A percentile compares a stretch with the other conserved stretches of the same genome.
Conservation (phyloP, 1,140 invertebrate species). For the Drosophila pseudoobscura region DNA sequence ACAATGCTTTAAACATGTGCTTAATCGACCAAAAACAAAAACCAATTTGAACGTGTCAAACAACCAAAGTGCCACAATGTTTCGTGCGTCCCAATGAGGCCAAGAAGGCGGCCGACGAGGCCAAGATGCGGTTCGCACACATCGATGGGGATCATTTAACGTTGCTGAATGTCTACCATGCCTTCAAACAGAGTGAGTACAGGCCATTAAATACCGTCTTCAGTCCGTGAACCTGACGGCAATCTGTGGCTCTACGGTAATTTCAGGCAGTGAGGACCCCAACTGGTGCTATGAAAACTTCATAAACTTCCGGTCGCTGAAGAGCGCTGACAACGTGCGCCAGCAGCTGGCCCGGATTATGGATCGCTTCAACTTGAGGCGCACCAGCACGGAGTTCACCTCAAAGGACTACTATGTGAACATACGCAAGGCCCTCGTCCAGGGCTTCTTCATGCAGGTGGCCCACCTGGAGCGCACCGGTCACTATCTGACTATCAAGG, state of each 20-base stretch:
- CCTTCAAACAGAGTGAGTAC: conserved; percentile 99
- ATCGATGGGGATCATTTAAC: conserved; percentile 99
- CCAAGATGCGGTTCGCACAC: conserved; percentile 99
- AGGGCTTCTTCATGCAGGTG: conserved; percentile 99
- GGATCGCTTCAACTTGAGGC: conserved; percentile 94
- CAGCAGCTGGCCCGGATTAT: conserved; percentile 88
- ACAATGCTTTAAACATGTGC: conserved; percentile 62
- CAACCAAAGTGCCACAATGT: conserved; percentile 96
- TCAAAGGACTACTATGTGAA: conserved; percentile 99
- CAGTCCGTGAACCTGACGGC: no score
- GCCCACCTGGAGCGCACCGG: conserved; percentile 97
- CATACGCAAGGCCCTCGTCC: conserved; percentile 98
- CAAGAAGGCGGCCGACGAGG: conserved; percentile 99
- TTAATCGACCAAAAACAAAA: conserved; percentile 65
- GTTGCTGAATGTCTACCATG: conserved; percentile 99
- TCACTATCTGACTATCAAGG: conserved; percentile 99
- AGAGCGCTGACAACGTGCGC: conserved; percentile 90
- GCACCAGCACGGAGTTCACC: conserved; percentile 99
- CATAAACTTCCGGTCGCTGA: conserved; percentile 98
- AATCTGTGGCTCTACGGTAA: no score
- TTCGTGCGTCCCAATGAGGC: conserved; percentile 99
- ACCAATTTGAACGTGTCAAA: conserved; percentile 68
- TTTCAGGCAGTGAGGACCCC: conserved; percentile 84
- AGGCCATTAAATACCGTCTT: not conserved
- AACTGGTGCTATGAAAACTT: conserved; percentile 99